These are phyloP conservation scores for Clarias platycephalus DNA, from an alignment of 2,797 vertebrate genomes.

Conservation along the genomic window DNA sequence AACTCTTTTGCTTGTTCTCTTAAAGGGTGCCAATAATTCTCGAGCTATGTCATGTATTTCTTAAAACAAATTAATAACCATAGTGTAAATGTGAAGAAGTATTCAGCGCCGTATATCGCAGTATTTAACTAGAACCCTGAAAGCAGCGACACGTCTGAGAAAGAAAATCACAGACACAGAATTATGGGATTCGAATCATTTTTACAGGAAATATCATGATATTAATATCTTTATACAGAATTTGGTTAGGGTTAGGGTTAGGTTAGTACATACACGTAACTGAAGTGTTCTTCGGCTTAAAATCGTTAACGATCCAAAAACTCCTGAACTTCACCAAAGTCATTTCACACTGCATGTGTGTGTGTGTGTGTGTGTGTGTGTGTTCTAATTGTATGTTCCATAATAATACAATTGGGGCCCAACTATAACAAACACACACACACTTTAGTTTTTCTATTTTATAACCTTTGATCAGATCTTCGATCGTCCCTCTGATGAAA, in stretches of 20 bases:
- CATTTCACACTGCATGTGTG: background rate
- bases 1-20: background rate
- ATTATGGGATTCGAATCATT: background rate
- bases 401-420: background rate
- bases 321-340: too few species aligned
- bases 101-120: too few species aligned
- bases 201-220: background rate
- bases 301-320: too few species aligned
- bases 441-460: background rate
- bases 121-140: background rate
- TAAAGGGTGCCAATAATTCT: slow-evolving; percentile 10
- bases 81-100: background rate
- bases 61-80: background rate
- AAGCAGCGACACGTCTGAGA: background rate
- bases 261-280: too few species aligned
- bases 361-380: background rate
- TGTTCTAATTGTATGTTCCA: background rate
- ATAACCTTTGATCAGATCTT: too few species aligned
- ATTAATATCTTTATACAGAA: background rate
- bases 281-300: too few species aligned
- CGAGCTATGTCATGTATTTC: background rate
- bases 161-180: background rate
- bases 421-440: background rate
- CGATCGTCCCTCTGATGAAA: background rate
- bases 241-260: too few species aligned